phyloP scores from a whole-genome alignment of 1,140 invertebrate species.

The Ectropis grisescens region DNA sequence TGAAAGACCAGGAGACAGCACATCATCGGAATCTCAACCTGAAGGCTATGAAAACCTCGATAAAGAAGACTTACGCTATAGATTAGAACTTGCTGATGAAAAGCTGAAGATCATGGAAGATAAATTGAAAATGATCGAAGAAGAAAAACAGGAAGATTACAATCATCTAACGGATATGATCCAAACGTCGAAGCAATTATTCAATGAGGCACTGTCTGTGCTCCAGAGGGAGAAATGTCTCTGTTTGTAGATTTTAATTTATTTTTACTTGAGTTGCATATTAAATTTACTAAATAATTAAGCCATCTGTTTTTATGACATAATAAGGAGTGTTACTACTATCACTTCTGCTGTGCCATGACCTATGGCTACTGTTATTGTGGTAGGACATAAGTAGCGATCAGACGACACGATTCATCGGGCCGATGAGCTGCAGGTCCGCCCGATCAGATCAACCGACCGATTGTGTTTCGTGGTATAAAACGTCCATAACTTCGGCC shows the following conservation, averaged over 20 bases:
- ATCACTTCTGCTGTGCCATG: too few species aligned
- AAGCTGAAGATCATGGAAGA: constrained; percentile 62
- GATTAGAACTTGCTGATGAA: constrained; percentile 51
- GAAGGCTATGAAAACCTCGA: constrained; percentile 32
- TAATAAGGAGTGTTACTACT: too few species aligned
- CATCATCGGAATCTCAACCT: constrained; percentile 25
- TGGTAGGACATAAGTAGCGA: too few species aligned
- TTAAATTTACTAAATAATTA: too few species aligned
- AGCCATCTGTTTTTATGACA: too few species aligned
- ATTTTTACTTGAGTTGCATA: too few species aligned
- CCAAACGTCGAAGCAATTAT: constrained; percentile 56
- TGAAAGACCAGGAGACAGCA: constrained; percentile 36
- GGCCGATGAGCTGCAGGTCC: too few species aligned
- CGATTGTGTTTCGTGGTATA: too few species aligned
- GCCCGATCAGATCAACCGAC: too few species aligned
- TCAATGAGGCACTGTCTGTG: constrained; percentile 50
- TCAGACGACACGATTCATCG: too few species aligned
- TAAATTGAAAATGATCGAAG: constrained; percentile 58
- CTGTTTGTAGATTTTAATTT: constrained; percentile 27
- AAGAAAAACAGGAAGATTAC: constrained; percentile 58
- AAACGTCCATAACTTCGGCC: too few species aligned
- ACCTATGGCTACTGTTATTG: too few species aligned
- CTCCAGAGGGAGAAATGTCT: constrained; percentile 53
- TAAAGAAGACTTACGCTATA: constrained; percentile 54
- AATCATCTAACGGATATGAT: constrained; percentile 57